These are phyloP conservation scores for Morone chrysops DNA, from an alignment of 2,113 vertebrate species.

Conservation along the genomic window DNA sequence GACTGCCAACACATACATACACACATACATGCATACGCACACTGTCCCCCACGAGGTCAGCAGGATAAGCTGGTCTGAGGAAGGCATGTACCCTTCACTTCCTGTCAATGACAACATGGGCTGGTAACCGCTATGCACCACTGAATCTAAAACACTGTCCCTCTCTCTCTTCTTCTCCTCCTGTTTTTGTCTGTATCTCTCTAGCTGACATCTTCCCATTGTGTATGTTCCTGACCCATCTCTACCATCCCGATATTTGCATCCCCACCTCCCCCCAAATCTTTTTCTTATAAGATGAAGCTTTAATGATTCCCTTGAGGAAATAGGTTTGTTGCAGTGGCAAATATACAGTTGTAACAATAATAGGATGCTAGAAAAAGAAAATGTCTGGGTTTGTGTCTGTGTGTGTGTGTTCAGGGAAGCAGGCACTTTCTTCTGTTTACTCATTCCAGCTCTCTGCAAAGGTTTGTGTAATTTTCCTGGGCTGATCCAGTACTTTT, in stretches of 20 bases:
- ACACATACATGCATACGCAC: constrained; percentile 43
- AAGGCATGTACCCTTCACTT: constrained; percentile 75
- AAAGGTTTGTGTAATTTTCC: constrained; percentile 30
- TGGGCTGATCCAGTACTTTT: constrained; percentile 23
- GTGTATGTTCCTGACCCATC: constrained; percentile 14
- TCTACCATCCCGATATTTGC: background rate
- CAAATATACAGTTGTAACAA: constrained; percentile 41
- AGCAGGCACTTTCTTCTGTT: constrained; percentile 27
- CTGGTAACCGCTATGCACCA: constrained; percentile 59
- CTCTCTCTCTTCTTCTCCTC: constrained; percentile 5
- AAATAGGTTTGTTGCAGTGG: constrained; percentile 33
- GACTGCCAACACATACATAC: constrained; percentile 25
- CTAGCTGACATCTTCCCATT: constrained; percentile 16
- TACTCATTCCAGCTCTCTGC: constrained; percentile 14
- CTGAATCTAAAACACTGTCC: constrained; percentile 57
- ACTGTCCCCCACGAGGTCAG: constrained; percentile 63
- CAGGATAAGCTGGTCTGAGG: constrained; percentile 63
- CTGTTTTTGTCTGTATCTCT: constrained; percentile 35
- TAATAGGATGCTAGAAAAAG: constrained; percentile 35
- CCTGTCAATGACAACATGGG: constrained; percentile 76
- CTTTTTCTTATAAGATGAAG: constrained; percentile 47
- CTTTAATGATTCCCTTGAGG: constrained; percentile 50
- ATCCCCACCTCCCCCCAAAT: background rate
- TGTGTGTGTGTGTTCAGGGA: background rate
- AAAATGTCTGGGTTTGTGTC: constrained; percentile 7